These are phyloP conservation scores for Potamarius usumacintae DNA, from an alignment of 2,113 vertebrate genomes.

Conservation along the genomic window DNA sequence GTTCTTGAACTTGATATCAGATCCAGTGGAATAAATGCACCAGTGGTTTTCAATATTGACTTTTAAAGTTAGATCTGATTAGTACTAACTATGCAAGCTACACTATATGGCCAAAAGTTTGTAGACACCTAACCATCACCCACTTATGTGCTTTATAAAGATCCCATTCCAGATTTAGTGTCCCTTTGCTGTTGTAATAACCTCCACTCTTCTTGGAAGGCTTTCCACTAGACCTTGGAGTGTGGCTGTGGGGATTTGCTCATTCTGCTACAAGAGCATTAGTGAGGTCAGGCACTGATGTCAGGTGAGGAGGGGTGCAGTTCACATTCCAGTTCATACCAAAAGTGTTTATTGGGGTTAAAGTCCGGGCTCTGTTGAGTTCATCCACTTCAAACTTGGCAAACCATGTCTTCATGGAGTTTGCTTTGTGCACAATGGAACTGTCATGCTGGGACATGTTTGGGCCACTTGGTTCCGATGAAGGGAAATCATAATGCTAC, in stretches of 20 bases:
- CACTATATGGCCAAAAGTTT: background rate
- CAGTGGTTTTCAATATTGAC: background rate
- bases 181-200: background rate
- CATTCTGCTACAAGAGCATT: background rate
- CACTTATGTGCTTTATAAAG: background rate
- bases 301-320: background rate
- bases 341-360: background rate
- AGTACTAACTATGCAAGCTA: background rate
- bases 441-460: background rate
- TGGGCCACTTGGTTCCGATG: background rate
- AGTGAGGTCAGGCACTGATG: background rate
- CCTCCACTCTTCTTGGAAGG: background rate
- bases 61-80: background rate
- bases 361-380: too few species aligned
- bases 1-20: background rate
- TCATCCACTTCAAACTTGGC: too few species aligned
- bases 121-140: background rate
- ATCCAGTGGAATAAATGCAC: background rate
- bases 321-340: background rate
- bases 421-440: background rate
- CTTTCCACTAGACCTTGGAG: background rate
- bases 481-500: background rate
- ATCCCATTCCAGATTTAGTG: background rate
- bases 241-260: background rate
- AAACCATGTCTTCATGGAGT: too few species aligned